A percentile compares a stretch with the other conserved stretches of the same genome.
phyloP scores from a whole-genome alignment of 2,797 vertebrate species.

The Odontamblyopus lacepedii region DNA sequence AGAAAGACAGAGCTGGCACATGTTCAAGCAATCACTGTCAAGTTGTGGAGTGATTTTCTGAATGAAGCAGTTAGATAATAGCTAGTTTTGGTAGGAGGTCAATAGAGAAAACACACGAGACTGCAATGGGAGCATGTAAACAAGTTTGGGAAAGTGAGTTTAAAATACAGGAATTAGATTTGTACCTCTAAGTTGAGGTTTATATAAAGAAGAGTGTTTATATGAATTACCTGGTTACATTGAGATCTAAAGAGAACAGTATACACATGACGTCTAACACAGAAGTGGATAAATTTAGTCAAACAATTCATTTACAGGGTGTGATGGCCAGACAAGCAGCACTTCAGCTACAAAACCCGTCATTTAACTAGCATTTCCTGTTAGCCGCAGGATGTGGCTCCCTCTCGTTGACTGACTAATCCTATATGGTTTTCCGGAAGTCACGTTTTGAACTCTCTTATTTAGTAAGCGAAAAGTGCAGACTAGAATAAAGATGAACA shows the following conservation, averaged over 20 bases:
- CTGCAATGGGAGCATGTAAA: conserved; percentile 41
- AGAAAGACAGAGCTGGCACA: conserved; percentile 38
- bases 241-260: not conserved
- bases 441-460: conserved; percentile 46
- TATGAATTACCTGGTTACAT: not conserved
- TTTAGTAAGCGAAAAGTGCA: conserved; percentile 53
- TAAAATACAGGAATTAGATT: conserved; percentile 40
- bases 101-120: conserved; percentile 36
- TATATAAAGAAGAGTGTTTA: conserved; percentile 25
- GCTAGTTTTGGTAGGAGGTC: conserved; percentile 43
- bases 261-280: conserved; percentile 36
- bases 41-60: conserved; percentile 50
- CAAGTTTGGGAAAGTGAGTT: conserved; percentile 40
- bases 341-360: conserved; percentile 65
- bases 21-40: conserved; percentile 53
- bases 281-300: conserved; percentile 30
- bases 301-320: conserved; percentile 50
- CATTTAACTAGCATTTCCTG: conserved; percentile 73
- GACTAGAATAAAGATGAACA: conserved; percentile 33
- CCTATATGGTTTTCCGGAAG: conserved; percentile 61
- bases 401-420: conserved; percentile 27
- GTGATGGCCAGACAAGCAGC: conserved; percentile 43
- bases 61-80: conserved; percentile 57
- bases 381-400: conserved; percentile 69
- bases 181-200: conserved; percentile 31